Conservation (phyloP, 2,113 vertebrate genomes). For the Bubo scandiacus region DNA sequence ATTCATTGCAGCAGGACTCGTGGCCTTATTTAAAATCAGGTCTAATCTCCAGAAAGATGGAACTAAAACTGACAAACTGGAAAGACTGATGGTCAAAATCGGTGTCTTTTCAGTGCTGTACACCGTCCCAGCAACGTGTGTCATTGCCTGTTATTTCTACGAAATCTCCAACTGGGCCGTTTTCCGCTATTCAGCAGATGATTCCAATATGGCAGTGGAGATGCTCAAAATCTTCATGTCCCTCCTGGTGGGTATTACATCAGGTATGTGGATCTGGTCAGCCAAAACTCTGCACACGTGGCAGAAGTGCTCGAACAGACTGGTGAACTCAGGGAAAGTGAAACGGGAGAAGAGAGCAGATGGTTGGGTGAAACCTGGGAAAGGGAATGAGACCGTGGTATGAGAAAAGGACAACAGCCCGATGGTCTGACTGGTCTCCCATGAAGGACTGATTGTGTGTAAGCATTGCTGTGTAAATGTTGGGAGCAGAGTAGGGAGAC, state of each 20-base stretch:
- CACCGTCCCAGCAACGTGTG: slow-evolving; percentile 94
- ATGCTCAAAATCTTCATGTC: slow-evolving; percentile 99
- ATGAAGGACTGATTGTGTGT: background rate
- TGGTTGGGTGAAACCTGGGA: slow-evolving; percentile 90
- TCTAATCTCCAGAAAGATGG: slow-evolving; percentile 98
- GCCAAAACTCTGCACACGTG: slow-evolving; percentile 98
- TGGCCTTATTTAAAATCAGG: slow-evolving; percentile 97
- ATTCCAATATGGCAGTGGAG: slow-evolving; percentile 94
- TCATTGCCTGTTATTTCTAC: slow-evolving; percentile 97
- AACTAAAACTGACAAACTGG: slow-evolving; percentile 97
- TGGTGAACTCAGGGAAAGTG: slow-evolving; percentile 86
- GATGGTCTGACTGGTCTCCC: background rate
- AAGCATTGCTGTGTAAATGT: background rate
- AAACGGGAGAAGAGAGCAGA: slow-evolving; percentile 86
- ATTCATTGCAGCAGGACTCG: slow-evolving; percentile 94
- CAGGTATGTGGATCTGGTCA: slow-evolving; percentile 99
- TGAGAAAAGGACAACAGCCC: slow-evolving; percentile 33
- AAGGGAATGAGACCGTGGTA: slow-evolving; percentile 95
- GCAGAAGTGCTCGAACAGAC: slow-evolving; percentile 91
- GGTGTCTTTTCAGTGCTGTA: slow-evolving; percentile 98
- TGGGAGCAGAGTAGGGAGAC: background rate
- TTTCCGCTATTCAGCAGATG: slow-evolving; percentile 84
- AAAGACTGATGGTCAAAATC: slow-evolving; percentile 98
- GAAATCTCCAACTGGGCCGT: slow-evolving; percentile 94
- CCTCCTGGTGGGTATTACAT: slow-evolving; percentile 94